Evolutionary conservation across 2,888 invertebrate species (phyloP).

Genomic region (Phyllotreta striolata): DNA sequence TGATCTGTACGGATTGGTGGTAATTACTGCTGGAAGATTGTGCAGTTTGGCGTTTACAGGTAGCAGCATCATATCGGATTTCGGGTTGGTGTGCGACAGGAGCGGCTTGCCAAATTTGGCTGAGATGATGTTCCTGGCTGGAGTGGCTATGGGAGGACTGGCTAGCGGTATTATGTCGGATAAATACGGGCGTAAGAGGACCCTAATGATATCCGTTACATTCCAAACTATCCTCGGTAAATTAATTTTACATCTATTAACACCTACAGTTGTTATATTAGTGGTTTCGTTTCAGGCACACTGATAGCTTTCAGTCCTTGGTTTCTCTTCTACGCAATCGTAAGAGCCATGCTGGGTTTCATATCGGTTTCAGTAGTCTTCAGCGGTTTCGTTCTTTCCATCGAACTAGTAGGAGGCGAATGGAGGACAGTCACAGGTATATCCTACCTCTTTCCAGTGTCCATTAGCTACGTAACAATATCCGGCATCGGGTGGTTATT

Average conservation of each 20-base stretch:
- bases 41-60: constrained; percentile 57
- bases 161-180: constrained; percentile 83
- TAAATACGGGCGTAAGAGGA: constrained; percentile 79
- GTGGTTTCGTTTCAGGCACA: constrained; percentile 55
- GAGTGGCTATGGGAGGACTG: constrained; percentile 80
- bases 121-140: constrained; percentile 79
- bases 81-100: constrained; percentile 78
- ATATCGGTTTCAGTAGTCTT: constrained; percentile 85
- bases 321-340: constrained; percentile 73
- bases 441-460: constrained; percentile 81
- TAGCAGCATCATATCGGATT: constrained; percentile 77
- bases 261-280: background rate
- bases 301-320: constrained; percentile 75
- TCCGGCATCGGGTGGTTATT: constrained; percentile 75
- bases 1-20: constrained; percentile 1
- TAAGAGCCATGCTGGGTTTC: constrained; percentile 76
- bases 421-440: constrained; percentile 84
- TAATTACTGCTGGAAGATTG: background rate
- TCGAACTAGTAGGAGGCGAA: constrained; percentile 80
- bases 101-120: constrained; percentile 74
- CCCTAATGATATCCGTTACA: constrained; percentile 74
- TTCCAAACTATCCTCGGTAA: constrained; percentile 73
- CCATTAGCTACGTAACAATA: constrained; percentile 77
- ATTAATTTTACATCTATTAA: background rate
- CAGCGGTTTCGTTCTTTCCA: constrained; percentile 80